Evolutionary conservation across 2,113 vertebrate species (phyloP), one percentile per base, ranked within the genome.

Genomic region (Myotis yumanensis): DNA sequence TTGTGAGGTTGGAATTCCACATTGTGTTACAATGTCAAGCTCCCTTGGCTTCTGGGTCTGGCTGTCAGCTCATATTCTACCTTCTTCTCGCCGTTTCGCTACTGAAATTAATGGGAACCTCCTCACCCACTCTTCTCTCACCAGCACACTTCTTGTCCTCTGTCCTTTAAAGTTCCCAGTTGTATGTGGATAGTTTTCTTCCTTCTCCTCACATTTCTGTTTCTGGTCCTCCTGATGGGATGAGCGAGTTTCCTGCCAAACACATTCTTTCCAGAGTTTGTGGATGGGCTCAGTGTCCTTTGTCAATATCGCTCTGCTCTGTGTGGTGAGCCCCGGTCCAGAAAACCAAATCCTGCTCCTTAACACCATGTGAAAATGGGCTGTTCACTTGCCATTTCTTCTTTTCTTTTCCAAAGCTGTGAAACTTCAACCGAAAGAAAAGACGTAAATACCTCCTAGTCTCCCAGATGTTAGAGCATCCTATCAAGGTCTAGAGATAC

Each of bases 381-480:
- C 40, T 88, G 69, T 51, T 51, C 37, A n/a, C 8, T 62, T 32
- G 2, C 71, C 37, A 7, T 54, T 57, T 75, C 37, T 82, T 73
- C 37, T 76, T 35, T 92, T 76, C 59, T 76, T 57, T 85, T 35
- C 48, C 69, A 89, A 71, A 73, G 59, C 69, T 81, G 18, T 71
- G 48, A 79, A 75, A 46, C 16, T 86, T 84, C 69, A 48, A 2
- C 59, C 3, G 11, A 69, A 95, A 92, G 77, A 85, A 92, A 43
- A 77, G 37, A 69, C 59, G n/a, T 40, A 73, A 95, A 86, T 11
- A 32, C 10, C 16, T 35, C 43, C 28, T 14, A 4, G 22, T 15
- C 1, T 14, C 14, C 23, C 18, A 35, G 30, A 23, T 11, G 17
- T 46, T 11, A 66, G 57, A 59, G 43, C 32, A 52, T 62, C 59